Conservation (phyloP, 2,888 invertebrate species). For the Campopleginae sp. region DNA sequence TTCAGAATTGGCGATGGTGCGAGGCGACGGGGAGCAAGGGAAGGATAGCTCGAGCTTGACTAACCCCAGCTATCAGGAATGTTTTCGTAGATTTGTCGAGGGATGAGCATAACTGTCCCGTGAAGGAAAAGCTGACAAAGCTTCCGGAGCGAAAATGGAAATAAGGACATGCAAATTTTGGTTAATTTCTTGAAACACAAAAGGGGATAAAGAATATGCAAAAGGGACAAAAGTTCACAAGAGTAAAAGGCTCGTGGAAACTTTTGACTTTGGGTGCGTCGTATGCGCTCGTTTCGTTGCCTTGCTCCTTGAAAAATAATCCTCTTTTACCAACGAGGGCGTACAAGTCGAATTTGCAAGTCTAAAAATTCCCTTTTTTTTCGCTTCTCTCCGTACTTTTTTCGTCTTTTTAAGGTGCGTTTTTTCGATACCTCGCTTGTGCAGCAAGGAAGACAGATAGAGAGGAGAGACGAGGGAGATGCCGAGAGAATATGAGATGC, state of each 20-base stretch:
- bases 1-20: constrained; percentile 67
- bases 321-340: constrained; percentile 40
- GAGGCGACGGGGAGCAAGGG: not conserved
- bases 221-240: constrained; percentile 14
- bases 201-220: constrained; percentile 1
- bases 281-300: constrained; percentile 40
- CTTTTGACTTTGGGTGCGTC: constrained; percentile 36
- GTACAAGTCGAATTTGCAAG: constrained; percentile 64
- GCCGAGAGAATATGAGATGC: constrained; percentile 71
- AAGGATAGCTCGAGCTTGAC: constrained; percentile 39
- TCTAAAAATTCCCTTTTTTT: constrained; percentile 57
- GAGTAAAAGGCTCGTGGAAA: constrained; percentile 12
- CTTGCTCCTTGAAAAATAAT: constrained; percentile 26
- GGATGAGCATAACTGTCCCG: constrained; percentile 6
- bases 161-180: constrained; percentile 49
- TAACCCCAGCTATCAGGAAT: constrained; percentile 34
- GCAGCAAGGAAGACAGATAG: constrained; percentile 44
- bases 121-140: constrained; percentile 33
- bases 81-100: constrained; percentile 13
- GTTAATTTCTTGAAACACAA: constrained; percentile 26
- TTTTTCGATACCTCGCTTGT: constrained; percentile 44
- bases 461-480: constrained; percentile 62
- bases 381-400: constrained; percentile 10
- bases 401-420: constrained; percentile 19
- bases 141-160: constrained; percentile 5